Evolutionary conservation across 1,140 invertebrate species (phyloP).

Genomic region (Muscidifurax raptorellus): DNA sequence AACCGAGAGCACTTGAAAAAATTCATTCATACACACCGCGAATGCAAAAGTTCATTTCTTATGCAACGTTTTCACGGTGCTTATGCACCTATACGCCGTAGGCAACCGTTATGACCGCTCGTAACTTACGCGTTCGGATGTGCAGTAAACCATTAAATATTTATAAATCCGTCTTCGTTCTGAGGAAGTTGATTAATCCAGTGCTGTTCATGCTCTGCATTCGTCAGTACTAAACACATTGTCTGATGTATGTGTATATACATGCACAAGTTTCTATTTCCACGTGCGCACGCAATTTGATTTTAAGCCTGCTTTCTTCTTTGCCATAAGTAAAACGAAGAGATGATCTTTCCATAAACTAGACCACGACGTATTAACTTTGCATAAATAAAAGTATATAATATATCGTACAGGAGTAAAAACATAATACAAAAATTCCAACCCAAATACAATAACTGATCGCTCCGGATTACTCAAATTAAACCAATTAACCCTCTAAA

Average conservation of each 20-base stretch:
- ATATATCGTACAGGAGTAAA: too few species aligned
- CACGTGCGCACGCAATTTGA: not conserved
- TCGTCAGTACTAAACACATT: too few species aligned
- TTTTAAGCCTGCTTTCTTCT: not conserved
- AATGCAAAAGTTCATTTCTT: not conserved
- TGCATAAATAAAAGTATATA: too few species aligned
- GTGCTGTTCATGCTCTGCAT: not conserved
- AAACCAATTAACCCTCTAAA: not conserved
- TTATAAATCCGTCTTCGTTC: not conserved
- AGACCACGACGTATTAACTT: constrained; percentile 25
- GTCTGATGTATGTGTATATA: not conserved
- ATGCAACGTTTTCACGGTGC: not conserved
- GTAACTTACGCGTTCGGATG: not conserved
- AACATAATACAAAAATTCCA: too few species aligned
- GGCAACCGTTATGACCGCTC: not conserved
- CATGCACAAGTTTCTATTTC: not conserved
- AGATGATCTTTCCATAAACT: constrained; percentile 37
- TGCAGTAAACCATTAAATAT: not conserved
- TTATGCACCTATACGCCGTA: not conserved
- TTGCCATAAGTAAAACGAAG: constrained; percentile 1
- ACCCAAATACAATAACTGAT: too few species aligned
- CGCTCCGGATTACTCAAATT: too few species aligned
- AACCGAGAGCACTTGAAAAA: not conserved
- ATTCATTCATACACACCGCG: not conserved
- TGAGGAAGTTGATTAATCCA: constrained; percentile 1